phyloP scores from a whole-genome alignment of 2,113 vertebrate species.

The Microtus oregoni region DNA sequence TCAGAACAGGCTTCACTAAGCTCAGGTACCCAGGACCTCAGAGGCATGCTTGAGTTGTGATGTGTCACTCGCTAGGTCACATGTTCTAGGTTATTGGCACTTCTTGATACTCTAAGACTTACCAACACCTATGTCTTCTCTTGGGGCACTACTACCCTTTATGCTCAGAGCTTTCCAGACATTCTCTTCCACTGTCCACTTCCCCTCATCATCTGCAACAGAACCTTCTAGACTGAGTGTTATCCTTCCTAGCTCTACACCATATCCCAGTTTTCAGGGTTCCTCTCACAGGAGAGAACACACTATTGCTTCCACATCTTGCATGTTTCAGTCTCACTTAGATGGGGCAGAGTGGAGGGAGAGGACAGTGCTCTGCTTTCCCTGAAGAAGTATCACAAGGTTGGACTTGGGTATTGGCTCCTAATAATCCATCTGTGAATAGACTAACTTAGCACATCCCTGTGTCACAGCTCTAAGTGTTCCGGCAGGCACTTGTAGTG shows the following conservation, averaged over 20 bases:
- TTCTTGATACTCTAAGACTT: background rate
- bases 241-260: background rate
- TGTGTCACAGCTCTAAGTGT: too few relatives aligned
- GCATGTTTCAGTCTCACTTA: background rate
- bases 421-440: background rate
- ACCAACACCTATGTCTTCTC: too few relatives aligned
- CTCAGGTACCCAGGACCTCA: accelerated
- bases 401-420: background rate
- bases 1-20: background rate
- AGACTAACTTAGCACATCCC: background rate
- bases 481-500: background rate
- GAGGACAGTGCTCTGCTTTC: background rate
- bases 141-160: background rate
- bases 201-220: background rate
- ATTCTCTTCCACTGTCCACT: background rate
- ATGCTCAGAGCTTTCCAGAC: background rate
- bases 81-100: background rate
- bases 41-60: background rate
- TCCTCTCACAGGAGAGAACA: background rate
- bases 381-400: too few relatives aligned
- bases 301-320: background rate
- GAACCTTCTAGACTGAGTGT: background rate
- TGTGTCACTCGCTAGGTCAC: background rate
- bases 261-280: background rate
- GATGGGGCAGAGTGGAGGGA: too few relatives aligned